A percentile compares a stretch with the other conserved stretches of the same genome.
phyloP scores from a whole-genome alignment of 1,140 invertebrate species.

The Cyclargus thomasi region DNA sequence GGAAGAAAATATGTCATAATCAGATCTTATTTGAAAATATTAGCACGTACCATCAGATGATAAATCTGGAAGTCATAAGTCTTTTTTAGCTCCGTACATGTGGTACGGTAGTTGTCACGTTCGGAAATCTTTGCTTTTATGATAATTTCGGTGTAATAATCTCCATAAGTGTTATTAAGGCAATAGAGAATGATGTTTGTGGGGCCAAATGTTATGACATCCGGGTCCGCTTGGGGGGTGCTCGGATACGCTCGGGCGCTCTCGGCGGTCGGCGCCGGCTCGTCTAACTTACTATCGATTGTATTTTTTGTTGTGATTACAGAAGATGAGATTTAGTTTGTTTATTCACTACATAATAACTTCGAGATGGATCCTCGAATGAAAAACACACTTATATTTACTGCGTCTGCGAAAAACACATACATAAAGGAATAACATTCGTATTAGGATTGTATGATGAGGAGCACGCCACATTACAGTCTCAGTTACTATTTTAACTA shows the following conservation, averaged over 20 bases:
- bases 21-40: background rate
- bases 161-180: background rate
- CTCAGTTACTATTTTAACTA: no score
- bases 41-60: background rate
- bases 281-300: constrained; percentile 4
- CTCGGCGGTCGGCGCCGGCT: background rate
- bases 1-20: no score
- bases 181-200: background rate
- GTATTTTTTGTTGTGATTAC: constrained; percentile 10
- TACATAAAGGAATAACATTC: no score
- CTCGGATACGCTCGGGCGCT: background rate
- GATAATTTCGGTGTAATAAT: background rate
- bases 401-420: no score
- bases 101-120: background rate
- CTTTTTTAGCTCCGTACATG: background rate
- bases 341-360: background rate
- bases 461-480: no score
- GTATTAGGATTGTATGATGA: background rate
- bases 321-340: constrained; percentile 1
- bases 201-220: background rate
- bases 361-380: background rate
- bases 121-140: background rate
- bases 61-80: background rate
- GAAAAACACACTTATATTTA: background rate
- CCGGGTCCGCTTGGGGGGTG: background rate